These are phyloP conservation scores for Amblyraja radiata DNA, from an alignment of 2,797 vertebrate species.

Conservation along the genomic window DNA sequence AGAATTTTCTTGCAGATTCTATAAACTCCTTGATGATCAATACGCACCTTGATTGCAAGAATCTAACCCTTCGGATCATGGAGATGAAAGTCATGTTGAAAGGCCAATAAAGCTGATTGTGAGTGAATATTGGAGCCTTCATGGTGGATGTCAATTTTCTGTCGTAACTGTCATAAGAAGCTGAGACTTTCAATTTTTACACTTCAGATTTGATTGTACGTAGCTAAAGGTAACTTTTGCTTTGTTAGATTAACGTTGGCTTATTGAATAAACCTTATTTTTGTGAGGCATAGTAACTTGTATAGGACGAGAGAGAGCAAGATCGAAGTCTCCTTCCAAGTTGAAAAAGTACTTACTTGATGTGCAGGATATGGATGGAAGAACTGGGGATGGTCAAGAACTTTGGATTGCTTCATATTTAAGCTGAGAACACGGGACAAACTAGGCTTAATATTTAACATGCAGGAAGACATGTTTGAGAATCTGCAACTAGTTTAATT, in stretches of 20 bases:
- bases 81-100: neutral
- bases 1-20: slow-evolving; percentile 30
- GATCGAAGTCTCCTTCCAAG: neutral
- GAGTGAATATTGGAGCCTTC: neutral
- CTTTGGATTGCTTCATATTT: no score
- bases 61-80: neutral
- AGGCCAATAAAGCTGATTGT: neutral
- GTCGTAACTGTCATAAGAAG: neutral
- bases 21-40: neutral
- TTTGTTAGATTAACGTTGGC: neutral
- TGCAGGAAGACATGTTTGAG: no score
- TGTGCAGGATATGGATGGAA: neutral
- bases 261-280: neutral
- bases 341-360: neutral
- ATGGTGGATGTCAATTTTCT: neutral
- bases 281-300: neutral
- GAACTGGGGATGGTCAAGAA: neutral
- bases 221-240: neutral
- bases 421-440: neutral
- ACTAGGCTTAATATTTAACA: neutral
- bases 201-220: neutral
- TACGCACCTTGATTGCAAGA: neutral
- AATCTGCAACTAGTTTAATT: neutral
- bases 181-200: neutral
- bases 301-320: neutral